These are phyloP conservation scores for Sinohyriopsis cumingii DNA, from an alignment of 2,888 invertebrate species.

Conservation along the genomic window DNA sequence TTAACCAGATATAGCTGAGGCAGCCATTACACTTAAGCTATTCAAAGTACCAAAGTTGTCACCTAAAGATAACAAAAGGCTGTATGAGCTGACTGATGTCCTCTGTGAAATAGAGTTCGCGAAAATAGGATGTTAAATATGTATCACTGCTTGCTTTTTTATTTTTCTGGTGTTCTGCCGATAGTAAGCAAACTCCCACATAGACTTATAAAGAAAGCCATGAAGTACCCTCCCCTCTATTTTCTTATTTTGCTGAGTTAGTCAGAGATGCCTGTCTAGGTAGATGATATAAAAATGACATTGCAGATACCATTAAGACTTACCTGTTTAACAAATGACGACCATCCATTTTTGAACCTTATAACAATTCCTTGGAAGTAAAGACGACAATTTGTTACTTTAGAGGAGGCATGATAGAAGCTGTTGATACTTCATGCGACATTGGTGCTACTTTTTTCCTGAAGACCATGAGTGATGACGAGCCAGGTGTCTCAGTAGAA, in stretches of 20 bases:
- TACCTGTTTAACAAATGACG: too few species aligned
- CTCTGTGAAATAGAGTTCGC: slow-evolving; percentile 8
- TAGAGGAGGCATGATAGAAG: too few species aligned
- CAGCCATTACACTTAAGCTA: slow-evolving; percentile 8
- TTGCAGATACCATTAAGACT: too few species aligned
- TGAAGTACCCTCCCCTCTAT: slow-evolving; percentile 13
- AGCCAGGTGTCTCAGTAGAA: too few species aligned
- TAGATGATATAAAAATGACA: too few species aligned
- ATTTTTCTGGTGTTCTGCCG: slow-evolving; percentile 6
- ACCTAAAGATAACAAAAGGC: slow-evolving; percentile 5
- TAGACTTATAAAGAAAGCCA: slow-evolving; percentile 6
- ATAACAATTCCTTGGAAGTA: too few species aligned
- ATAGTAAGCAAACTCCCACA: slow-evolving; percentile 12
- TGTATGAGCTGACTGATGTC: slow-evolving; percentile 13
- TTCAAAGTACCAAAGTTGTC: slow-evolving; percentile 10
- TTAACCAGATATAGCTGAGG: slow-evolving; percentile 15
- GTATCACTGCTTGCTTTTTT: slow-evolving; percentile 5
- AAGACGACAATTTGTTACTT: too few species aligned
- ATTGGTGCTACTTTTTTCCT: too few species aligned
- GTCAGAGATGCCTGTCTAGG: too few species aligned
- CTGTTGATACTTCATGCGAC: too few species aligned
- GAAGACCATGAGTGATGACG: too few species aligned
- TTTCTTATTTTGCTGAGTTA: slow-evolving; percentile 7
- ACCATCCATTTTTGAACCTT: too few species aligned
- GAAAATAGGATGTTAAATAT: slow-evolving; percentile 10